Evolutionary conservation across 2,113 vertebrate genomes (phyloP).

Genomic region (Andinoacara biseriatus): DNA sequence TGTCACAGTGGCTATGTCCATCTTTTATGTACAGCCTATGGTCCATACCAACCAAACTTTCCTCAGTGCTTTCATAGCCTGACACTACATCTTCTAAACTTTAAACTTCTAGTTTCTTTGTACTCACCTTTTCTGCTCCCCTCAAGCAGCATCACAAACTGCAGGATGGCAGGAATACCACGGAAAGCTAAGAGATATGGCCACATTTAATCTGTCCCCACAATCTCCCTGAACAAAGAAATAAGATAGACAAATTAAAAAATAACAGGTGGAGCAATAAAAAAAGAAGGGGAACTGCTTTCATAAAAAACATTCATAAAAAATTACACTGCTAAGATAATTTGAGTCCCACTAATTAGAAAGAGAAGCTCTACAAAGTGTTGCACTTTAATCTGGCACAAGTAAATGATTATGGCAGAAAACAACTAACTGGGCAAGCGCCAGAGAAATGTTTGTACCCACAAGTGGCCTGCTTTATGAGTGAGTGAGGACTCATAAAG

Average conservation of each 20-base stretch:
- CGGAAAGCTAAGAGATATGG: constrained; percentile 78
- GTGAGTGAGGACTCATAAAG: background rate
- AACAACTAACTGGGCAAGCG: background rate
- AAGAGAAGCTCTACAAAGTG: background rate
- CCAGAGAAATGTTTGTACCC: background rate
- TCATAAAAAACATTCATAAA: background rate
- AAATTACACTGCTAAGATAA: too few species aligned
- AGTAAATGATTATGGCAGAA: background rate
- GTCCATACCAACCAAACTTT: too few species aligned
- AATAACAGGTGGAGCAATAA: background rate
- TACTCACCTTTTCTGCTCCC: constrained; percentile 78
- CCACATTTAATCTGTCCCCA: constrained; percentile 83
- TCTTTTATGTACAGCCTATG: too few species aligned
- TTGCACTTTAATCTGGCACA: background rate
- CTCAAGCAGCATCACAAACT: constrained; percentile 76
- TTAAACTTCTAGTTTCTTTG: background rate
- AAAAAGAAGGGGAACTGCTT: background rate
- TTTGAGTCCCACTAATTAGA: background rate
- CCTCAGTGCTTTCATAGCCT: background rate
- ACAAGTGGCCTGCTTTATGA: background rate
- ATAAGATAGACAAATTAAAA: background rate
- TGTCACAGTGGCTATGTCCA: too few species aligned
- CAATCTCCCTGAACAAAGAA: constrained; percentile 75
- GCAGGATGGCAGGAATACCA: constrained; percentile 80
- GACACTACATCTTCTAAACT: background rate